phyloP scores from a whole-genome alignment of 2,113 vertebrate genomes.

The Lethenteron reissneri region DNA sequence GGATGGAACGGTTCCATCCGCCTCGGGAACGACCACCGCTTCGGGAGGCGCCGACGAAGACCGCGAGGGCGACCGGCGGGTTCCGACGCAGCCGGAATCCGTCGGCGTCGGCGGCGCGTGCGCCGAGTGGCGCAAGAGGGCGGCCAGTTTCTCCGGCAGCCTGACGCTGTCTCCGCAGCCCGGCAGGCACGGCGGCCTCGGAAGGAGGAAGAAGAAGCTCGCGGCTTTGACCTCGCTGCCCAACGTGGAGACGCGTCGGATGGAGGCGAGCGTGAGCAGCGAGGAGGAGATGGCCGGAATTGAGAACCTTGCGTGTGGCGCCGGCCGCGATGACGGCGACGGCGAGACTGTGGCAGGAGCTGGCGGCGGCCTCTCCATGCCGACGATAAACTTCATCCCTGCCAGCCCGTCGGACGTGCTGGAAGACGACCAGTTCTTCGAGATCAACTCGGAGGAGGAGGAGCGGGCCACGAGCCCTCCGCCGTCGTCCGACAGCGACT shows the following conservation, averaged over 20 bases:
- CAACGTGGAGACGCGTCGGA: constrained; percentile 11
- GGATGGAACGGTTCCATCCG: no score
- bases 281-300: constrained; percentile 12
- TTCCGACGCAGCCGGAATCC: no score
- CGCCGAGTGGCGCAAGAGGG: no score
- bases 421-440: constrained; percentile 27
- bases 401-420: constrained; percentile 26
- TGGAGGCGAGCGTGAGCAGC: constrained; percentile 3
- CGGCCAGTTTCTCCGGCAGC: no score
- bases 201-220: constrained; percentile 16
- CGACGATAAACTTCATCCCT: constrained; percentile 31
- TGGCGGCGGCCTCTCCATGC: constrained; percentile 8
- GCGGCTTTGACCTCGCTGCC: constrained; percentile 21
- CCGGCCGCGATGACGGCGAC: constrained; percentile 14
- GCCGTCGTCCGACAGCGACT: constrained; percentile 14
- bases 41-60: no score
- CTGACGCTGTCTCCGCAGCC: no score
- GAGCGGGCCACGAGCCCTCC: constrained; percentile 7
- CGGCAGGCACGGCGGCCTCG: no score
- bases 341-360: no score
- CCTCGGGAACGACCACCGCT: no score
- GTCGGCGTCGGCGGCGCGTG: no score
- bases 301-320: constrained; percentile 1
- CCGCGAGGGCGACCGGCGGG: no score
- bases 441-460: constrained; percentile 19